Evolutionary conservation across 64 coral and sea anemone species (phyloP).

Genomic region (Porites lutea): DNA sequence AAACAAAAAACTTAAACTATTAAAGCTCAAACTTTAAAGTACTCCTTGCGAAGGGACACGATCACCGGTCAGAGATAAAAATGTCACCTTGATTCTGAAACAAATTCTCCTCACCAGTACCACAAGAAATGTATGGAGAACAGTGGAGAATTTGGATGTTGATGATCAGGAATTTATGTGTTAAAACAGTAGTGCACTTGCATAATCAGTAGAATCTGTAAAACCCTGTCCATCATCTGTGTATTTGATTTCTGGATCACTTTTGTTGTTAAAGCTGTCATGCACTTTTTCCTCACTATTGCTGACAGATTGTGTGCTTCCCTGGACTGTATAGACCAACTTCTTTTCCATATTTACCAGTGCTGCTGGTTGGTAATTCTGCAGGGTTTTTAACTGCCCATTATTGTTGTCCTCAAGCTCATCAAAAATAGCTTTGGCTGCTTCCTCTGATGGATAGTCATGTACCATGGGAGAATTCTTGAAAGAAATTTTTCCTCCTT

Average conservation of each 20-base stretch:
- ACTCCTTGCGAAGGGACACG: too few species aligned
- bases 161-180: too few species aligned
- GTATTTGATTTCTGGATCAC: conserved; percentile 71
- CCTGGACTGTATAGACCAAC: not conserved
- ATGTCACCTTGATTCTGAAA: too few species aligned
- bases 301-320: not conserved
- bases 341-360: conserved; percentile 54
- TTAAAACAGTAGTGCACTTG: conserved; percentile 87
- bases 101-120: too few species aligned
- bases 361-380: conserved; percentile 69
- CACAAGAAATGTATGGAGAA: not conserved
- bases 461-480: conserved; percentile 60
- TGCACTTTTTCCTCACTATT: not conserved
- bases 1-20: too few species aligned
- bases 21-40: too few species aligned
- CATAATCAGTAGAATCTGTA: conserved; percentile 61
- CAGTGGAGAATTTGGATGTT: not conserved
- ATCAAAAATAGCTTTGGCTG: conserved; percentile 53
- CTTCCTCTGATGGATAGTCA: conserved; percentile 88
- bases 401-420: conserved; percentile 32
- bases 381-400: conserved; percentile 63
- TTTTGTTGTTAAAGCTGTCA: not conserved
- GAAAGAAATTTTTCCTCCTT: conserved; percentile 58
- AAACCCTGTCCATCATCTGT: conserved; percentile 80
- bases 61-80: too few species aligned